Base-by-base conservation (phyloP, 2,113 vertebrate species). In the Corythornis cristatus region DNA sequence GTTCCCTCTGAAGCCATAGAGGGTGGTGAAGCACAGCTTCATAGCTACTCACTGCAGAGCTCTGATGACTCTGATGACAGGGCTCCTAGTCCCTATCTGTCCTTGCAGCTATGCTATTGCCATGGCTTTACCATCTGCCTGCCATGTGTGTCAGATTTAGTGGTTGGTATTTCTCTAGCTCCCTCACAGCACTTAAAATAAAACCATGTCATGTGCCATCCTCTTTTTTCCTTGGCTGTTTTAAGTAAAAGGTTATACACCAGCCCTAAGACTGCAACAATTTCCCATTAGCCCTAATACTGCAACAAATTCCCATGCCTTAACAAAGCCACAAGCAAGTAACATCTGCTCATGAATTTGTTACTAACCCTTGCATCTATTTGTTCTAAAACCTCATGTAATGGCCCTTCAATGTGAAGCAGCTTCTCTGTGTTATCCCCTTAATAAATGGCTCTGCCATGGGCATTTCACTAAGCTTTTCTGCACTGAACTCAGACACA, bases 271-370 rank as follows among this genome's bases (percentile, higher is more conserved):
- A 76, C 40, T 43, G 5, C 74, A 82, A 46, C 17, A 26, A 25
- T 75, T 89, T 82, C 16, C 54, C 58, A 31, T 85, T 85, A 83
- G 35, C 2, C 73, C 35, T 84, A 56, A 43, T 0, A 76, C 40
- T 43, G 5, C 74, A 82, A 43, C 17, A 26, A 25, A 72, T 89
- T 82, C 16, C 54, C 58, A 1, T 87, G 82, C 82, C 53, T 70
- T 90, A 58, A 86, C 22, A 93, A 90, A n/a, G 20, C 40, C 45
- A 35, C 4, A 22, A 75, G 19, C 0, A 0, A 79, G 40, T 65
- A 88, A 88, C 72, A 95, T 86, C 64, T 88, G 87, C 86, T 87
- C n/a, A 16, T 43, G 26, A 75, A 64, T 76, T 79, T 83, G 66
- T 75, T 82, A 43, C 78, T 82, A 35, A 43, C 29, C 18, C 1